Evolutionary conservation across 2,888 invertebrate species (phyloP).

Genomic region (Hofmannophila pseudospretella): DNA sequence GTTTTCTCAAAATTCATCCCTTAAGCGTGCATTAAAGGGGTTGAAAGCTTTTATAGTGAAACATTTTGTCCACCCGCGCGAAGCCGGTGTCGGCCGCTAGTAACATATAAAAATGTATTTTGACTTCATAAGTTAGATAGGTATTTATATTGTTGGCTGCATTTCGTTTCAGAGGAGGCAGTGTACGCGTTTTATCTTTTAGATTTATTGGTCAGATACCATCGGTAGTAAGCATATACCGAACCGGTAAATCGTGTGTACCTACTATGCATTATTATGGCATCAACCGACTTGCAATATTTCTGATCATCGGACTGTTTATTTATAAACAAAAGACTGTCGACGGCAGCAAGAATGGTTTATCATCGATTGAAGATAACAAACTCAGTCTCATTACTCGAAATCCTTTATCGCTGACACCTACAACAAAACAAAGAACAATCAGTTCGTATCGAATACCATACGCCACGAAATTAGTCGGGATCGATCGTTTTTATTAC

Average conservation of each 20-base stretch:
- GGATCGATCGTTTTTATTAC: conserved; percentile 69
- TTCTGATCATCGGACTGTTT: conserved; percentile 6
- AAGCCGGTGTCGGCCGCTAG: too few species aligned
- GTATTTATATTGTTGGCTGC: conserved; percentile 33
- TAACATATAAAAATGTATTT: too few species aligned
- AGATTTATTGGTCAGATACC: conserved; percentile 70
- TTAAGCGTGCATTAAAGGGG: too few species aligned
- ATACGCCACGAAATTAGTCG: conserved; percentile 73
- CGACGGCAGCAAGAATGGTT: conserved; percentile 16
- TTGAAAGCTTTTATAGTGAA: too few species aligned
- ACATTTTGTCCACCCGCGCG: too few species aligned
- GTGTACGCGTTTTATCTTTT: conserved; percentile 51
- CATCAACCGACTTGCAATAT: conserved; percentile 14
- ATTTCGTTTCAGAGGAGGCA: conserved; percentile 33
- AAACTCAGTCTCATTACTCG: conserved; percentile 32
- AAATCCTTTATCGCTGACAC: conserved; percentile 31
- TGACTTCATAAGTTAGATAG: too few species aligned
- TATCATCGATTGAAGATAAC: conserved; percentile 29
- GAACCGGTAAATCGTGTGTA: conserved; percentile 46
- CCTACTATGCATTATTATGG: conserved; percentile 45
- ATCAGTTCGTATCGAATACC: conserved; percentile 44
- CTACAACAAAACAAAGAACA: conserved; percentile 37
- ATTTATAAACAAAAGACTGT: conserved; percentile 29
- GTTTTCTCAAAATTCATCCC: too few species aligned
- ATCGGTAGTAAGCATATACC: conserved; percentile 49